Conservation (phyloP, 30 jellyfish, hydroid and myxozoan genomes). For the Catostylus mosaicus region DNA sequence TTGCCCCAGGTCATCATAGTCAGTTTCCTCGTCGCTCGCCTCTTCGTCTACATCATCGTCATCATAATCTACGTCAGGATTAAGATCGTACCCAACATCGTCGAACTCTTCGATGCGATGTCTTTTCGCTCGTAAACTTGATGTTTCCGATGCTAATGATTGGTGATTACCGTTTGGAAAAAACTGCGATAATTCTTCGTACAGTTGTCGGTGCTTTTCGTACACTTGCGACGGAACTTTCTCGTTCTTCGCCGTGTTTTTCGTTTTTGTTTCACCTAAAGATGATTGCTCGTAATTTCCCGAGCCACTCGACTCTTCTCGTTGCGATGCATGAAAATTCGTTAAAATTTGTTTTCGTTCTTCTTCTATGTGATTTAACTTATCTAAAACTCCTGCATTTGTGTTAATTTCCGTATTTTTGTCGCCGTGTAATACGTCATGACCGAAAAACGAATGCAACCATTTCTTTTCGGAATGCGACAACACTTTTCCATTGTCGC, state of each 20-base stretch:
- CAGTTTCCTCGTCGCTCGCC: conserved; percentile 7
- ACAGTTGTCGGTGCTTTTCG: conserved; percentile 50
- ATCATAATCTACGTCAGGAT: not conserved
- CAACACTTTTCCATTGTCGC: conserved; percentile 31
- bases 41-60: conserved; percentile 17
- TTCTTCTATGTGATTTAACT: conserved; percentile 18
- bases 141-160: not conserved
- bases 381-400: conserved; percentile 27
- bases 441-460: conserved; percentile 47
- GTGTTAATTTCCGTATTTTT: not conserved
- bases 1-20: not conserved
- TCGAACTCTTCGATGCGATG: conserved; percentile 5
- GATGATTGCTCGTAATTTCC: conserved; percentile 11
- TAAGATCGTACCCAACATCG: not conserved
- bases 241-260: not conserved
- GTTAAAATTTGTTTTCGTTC: conserved; percentile 10
- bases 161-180: conserved; percentile 5
- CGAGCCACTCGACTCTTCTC: conserved; percentile 44
- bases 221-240: not conserved
- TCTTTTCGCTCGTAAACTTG: conserved; percentile 30
- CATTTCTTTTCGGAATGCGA: conserved; percentile 40
- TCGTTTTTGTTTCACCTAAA: not conserved
- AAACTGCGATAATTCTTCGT: conserved; percentile 55
- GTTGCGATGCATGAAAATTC: conserved; percentile 41
- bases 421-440: conserved; percentile 13